Conservation (phyloP, 2,797 vertebrate species). For the Pseudocheirus occidentalis region DNA sequence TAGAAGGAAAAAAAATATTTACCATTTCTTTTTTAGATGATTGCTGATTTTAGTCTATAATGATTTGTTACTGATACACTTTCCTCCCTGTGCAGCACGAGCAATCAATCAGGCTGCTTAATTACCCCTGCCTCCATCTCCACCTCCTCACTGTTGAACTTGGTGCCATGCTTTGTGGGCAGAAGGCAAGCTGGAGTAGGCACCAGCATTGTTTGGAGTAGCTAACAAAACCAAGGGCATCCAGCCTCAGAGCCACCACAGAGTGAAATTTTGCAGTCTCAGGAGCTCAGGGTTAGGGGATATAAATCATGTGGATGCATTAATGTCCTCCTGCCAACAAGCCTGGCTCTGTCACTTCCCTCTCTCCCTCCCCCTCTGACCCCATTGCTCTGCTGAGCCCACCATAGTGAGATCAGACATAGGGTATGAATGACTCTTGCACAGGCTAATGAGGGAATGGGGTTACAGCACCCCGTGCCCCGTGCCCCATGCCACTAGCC, state of each 20-base stretch:
- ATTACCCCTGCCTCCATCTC: constrained; percentile 54
- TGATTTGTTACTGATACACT: constrained; percentile 61
- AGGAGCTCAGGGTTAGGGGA: constrained; percentile 1
- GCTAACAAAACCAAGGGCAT: constrained; percentile 33
- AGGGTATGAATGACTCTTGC: not conserved
- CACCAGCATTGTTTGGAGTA: constrained; percentile 53
- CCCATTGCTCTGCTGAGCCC: not conserved
- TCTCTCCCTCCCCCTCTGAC: not conserved
- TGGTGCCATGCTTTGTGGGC: constrained; percentile 29
- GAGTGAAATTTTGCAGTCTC: not conserved
- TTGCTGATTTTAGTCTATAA: constrained; percentile 60
- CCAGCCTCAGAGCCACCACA: not conserved
- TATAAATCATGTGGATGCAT: constrained; percentile 23
- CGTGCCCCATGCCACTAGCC: not conserved
- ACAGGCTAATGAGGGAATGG: not conserved
- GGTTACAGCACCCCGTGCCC: not conserved
- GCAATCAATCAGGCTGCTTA: constrained; percentile 60
- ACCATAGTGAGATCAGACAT: not conserved
- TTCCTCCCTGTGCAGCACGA: constrained; percentile 61
- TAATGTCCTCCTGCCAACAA: constrained; percentile 27
- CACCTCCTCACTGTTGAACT: constrained; percentile 42
- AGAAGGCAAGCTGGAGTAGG: constrained; percentile 8
- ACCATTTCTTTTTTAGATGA: constrained; percentile 72
- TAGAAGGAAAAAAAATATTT: constrained; percentile 69
- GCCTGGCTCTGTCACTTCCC: not conserved